Evolutionary conservation across 2,113 vertebrate species (phyloP), one percentile per base, ranked within the genome.

Genomic region (Oncorhynchus tshawytscha): DNA sequence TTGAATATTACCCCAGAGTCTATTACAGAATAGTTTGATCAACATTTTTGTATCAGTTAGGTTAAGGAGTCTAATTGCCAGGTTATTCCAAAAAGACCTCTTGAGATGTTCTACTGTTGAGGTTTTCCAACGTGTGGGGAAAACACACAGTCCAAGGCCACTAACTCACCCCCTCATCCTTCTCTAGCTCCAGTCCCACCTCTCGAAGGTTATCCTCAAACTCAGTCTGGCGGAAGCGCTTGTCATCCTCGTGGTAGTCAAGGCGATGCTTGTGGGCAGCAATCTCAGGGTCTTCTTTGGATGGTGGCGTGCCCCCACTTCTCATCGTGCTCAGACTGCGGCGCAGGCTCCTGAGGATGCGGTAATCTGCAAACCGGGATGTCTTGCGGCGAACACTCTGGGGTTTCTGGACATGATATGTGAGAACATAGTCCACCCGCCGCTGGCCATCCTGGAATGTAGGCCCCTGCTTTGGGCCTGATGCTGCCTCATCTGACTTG

Each of bases 171-270:
- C 91, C 93, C 83, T 98, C 96, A 7, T 98, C 96, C 0, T 82
- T 95, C 82, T 99, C 98, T 87, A 99, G 90, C 91, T 97, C 95
- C 77, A 99, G 93, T 4, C 97, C 98, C 0, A 95, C 95, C 84
- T 96, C 95, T 49, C 91, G 82, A 0, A 99, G 95, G 86, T 97
- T 97, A 18, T 95, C 93, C 75, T 99, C 98, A 0, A 95, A 99
- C 84, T 99, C 96, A 4, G 96, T 94, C 66, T 96, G 86, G 54
- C 91, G 94, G 79, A 94, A 92, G 25, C 91, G 92, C 88, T 96
- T 95, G 90, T 98, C 96, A 0, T 98, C 95, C 68, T 98, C 97
- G 0, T 96, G 92, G 78, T 93, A 95, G 79, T 96, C 94, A 18
- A 87, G 0, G 0, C 85, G 91, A 1, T 93, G 88, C 16, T 95